Conservation (phyloP, 2,888 invertebrate genomes). For the Julus scanicus region DNA sequence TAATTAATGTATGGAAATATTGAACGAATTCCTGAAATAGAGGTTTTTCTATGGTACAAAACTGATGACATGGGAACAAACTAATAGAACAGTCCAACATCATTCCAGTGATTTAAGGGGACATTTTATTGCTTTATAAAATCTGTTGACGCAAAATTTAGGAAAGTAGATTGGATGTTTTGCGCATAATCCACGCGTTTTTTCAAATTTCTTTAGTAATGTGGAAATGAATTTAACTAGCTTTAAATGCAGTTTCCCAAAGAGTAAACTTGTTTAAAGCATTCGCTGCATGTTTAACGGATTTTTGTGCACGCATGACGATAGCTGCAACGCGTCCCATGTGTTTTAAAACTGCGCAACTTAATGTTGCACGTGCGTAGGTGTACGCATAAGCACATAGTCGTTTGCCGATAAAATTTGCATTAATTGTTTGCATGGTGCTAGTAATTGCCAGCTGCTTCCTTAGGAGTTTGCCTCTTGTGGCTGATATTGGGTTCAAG, state of each 20-base stretch:
- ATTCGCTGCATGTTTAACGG: background rate
- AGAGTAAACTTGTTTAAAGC: background rate
- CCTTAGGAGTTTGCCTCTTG: slow-evolving; percentile 29
- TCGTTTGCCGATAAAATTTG: slow-evolving; percentile 45
- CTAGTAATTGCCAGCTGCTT: slow-evolving; percentile 40
- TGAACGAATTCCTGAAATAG: too few species aligned
- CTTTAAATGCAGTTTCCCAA: background rate
- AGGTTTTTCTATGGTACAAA: too few species aligned
- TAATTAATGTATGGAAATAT: too few species aligned
- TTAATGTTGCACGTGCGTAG: slow-evolving; percentile 34
- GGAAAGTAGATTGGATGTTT: too few species aligned
- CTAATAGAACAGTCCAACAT: too few species aligned
- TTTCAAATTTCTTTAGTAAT: background rate
- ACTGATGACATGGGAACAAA: too few species aligned
- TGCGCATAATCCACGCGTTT: background rate
- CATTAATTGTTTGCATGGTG: slow-evolving; percentile 45
- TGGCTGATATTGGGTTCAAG: slow-evolving; percentile 31
- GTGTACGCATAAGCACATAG: slow-evolving; percentile 36
- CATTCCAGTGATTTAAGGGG: too few species aligned
- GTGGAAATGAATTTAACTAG: background rate
- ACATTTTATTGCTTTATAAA: too few species aligned
- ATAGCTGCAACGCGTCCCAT: background rate
- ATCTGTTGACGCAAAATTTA: too few species aligned
- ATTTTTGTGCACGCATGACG: background rate
- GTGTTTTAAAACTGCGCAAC: background rate